Evolutionary conservation across 2,888 invertebrate genomes (phyloP).

Genomic region (Eristalinus aeneus): DNA sequence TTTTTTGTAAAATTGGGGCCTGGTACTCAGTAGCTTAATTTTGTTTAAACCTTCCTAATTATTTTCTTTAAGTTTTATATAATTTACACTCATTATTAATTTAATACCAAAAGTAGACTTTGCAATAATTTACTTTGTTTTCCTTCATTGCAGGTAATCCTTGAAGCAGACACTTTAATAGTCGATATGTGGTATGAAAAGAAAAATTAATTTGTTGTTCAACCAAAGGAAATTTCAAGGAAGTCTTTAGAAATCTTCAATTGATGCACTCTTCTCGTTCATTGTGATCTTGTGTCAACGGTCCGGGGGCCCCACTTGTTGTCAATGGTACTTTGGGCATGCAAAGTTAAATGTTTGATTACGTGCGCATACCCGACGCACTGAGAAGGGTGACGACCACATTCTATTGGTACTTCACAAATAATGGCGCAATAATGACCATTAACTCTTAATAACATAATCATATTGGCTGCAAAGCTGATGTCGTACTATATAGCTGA

Average conservation of each 20-base stretch:
- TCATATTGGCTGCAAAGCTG: constrained; percentile 49
- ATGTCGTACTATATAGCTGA: constrained; percentile 47
- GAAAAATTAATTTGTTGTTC: background rate
- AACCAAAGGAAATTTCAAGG: background rate
- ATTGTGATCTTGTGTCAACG: constrained; percentile 21
- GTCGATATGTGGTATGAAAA: background rate
- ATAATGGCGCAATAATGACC: constrained; percentile 61
- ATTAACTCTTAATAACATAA: constrained; percentile 60
- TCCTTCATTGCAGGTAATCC: constrained; percentile 47
- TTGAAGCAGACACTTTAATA: background rate
- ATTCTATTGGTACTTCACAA: constrained; percentile 25
- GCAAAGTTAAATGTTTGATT: constrained; percentile 52
- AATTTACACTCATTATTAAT: no score
- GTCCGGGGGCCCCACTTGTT: constrained; percentile 4
- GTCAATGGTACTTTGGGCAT: constrained; percentile 58
- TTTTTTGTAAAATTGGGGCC: no score
- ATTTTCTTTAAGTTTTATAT: no score
- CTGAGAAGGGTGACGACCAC: background rate
- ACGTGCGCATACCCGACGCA: background rate
- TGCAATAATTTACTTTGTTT: background rate
- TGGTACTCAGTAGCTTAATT: no score
- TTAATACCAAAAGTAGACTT: no score
- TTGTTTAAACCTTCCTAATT: no score
- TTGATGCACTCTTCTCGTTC: constrained; percentile 28
- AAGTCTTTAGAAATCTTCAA: background rate